Percentiles rank a stretch among this genome's conserved stretches.
Conservation (phyloP, 2,113 vertebrate species). For the Cochlearius cochlearius region DNA sequence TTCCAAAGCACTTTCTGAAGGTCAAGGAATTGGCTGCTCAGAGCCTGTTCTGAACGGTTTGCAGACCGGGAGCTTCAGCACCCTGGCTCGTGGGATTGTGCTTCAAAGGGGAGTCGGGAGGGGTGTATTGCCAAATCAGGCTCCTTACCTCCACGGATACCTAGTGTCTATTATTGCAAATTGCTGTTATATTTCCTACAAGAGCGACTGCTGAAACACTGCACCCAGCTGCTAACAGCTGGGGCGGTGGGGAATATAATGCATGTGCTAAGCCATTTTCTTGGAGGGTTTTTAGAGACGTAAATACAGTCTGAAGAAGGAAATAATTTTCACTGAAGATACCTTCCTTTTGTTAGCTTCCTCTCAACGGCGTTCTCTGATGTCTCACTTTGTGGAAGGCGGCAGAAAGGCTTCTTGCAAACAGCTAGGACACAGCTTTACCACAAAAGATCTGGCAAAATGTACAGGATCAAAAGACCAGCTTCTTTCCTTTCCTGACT, state of each 20-base stretch:
- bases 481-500: neutral
- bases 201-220: neutral
- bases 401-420: neutral
- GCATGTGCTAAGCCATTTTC: neutral
- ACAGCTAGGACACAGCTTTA: neutral
- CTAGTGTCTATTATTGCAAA: neutral
- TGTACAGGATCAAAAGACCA: neutral
- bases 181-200: neutral
- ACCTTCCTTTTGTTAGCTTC: neutral
- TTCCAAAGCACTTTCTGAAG: neutral
- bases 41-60: neutral
- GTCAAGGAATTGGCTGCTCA: neutral
- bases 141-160: neutral
- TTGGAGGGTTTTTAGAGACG: neutral
- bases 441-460: constrained; percentile 2
- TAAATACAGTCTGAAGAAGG: neutral
- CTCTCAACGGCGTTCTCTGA: neutral
- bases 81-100: neutral
- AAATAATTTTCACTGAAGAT: neutral
- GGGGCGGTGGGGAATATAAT: neutral
- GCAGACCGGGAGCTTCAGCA: neutral
- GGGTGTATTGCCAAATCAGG: neutral
- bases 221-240: constrained; percentile 2
- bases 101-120: neutral
- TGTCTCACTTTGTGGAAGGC: neutral